Evolutionary conservation across 2,113 vertebrate species (phyloP), one percentile per base, ranked within the genome.

Genomic region (Chaetura pelagica): DNA sequence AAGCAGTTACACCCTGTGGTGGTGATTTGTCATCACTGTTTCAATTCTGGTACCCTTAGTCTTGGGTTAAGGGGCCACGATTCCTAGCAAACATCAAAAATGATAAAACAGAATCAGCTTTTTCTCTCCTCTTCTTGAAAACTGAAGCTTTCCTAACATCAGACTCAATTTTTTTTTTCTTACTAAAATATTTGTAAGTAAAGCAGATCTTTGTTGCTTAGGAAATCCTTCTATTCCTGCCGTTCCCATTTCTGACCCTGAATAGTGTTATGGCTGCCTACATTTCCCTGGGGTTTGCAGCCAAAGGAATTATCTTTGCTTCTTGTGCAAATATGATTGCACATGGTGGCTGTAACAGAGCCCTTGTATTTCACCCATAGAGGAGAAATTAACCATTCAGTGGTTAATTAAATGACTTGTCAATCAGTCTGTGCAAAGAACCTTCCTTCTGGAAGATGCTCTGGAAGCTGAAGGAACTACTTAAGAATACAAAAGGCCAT

Each of bases 181-280:
- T 38, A 30, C 55, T 71, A 75, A 58, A 88, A 23, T 85, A 87
- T 96, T 95, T 88, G 94, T 85, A 93, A 91, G 82, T 38, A 80
- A 77, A 77, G 82, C 75, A 67, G 91, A 83, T 88, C 51, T 89
- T 69, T 52, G 93, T 94, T 96, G 95, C 94, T 91, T 91, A 97
- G 95, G 94, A 94, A 94, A 96, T 93, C 94, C 91, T 95, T 76
- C 93, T 93, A 89, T 94, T 95, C 54, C 78, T 85, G 89, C 87
- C 34, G 58, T 74, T 95, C 74, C 87, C 66, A 14, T 69, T 91
- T 94, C 90, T 95, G 82, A 90, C 75, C 82, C 79, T 3, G 1
- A 80, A 64, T 6, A 69, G 78, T 38, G 78, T 58, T 63, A 11
- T 30, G 75, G 38, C 80, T 26, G 20, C 91, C 95, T 59, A 90